Conservation (phyloP, 2,113 vertebrate species). For the Orthochromis malagaraziensis region DNA sequence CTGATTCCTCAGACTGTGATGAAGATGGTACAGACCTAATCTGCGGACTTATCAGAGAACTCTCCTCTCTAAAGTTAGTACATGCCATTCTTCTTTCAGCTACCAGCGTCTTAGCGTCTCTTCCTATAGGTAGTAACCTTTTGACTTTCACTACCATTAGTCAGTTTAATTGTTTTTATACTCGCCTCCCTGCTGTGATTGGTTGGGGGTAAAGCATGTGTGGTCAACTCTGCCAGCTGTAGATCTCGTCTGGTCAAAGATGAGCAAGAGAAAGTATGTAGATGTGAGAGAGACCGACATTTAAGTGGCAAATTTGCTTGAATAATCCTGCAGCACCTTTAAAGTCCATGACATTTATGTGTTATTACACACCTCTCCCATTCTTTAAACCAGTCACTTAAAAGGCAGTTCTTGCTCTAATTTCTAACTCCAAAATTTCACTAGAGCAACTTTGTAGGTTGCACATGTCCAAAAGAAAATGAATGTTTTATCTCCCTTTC, state of each 20-base stretch:
- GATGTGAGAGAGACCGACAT: fast-evolving
- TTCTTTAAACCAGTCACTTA: neutral
- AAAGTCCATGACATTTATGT: neutral
- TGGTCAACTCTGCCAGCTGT: neutral
- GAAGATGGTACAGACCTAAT: conserved; percentile 75
- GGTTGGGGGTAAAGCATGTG: neutral
- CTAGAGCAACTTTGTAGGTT: neutral
- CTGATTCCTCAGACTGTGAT: neutral
- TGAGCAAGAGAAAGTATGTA: neutral
- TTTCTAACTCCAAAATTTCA: neutral
- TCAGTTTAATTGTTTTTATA: neutral
- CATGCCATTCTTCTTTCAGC: neutral
- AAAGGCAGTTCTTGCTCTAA: neutral
- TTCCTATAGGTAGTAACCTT: neutral
- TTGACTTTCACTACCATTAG: neutral
- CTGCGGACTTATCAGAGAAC: conserved; percentile 76
- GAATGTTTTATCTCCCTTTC: neutral
- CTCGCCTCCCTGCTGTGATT: neutral
- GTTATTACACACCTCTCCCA: neutral
- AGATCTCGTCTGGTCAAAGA: neutral
- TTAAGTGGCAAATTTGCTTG: neutral
- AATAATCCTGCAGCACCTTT: neutral
- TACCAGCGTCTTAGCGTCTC: fast-evolving
- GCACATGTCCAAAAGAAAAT: neutral
- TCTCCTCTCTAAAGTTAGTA: conserved; percentile 83